Percentiles rank a stretch among this genome's conserved stretches.
Evolutionary conservation across 2,888 invertebrate genomes (phyloP).

Genomic region (Macroteleia sp.): DNA sequence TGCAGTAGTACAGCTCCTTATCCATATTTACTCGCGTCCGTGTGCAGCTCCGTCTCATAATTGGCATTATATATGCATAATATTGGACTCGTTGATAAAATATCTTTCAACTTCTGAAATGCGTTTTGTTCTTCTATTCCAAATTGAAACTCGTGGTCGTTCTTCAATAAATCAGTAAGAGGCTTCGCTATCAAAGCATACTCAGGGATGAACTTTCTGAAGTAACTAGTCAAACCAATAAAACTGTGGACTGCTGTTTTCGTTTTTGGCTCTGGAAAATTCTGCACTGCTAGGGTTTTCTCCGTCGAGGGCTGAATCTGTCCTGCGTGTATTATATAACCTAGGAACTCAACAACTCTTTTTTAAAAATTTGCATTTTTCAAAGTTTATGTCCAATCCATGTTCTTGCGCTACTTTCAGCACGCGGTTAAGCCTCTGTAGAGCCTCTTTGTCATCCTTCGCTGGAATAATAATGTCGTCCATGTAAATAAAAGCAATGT

Average conservation of each 20-base stretch:
- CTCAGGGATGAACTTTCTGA: too few relatives aligned
- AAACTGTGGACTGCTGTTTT: too few relatives aligned
- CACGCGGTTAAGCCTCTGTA: not conserved
- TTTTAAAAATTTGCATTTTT: constrained; percentile 18
- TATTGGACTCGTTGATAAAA: not conserved
- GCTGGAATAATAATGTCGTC: constrained; percentile 28
- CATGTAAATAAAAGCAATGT: constrained; percentile 13
- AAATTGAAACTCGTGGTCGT: constrained; percentile 7
- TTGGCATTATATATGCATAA: not conserved
- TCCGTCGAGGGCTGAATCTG: not conserved
- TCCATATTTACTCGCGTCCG: constrained; percentile 1
- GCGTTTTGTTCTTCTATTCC: not conserved
- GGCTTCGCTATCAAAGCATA: too few relatives aligned
- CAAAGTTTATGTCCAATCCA: constrained; percentile 19
- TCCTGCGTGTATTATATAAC: constrained; percentile 6
- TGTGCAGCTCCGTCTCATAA: constrained; percentile 3
- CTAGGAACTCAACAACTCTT: constrained; percentile 1
- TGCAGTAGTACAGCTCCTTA: constrained; percentile 9
- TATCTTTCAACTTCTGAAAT: not conserved
- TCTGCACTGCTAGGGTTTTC: not conserved
- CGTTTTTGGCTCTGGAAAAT: not conserved
- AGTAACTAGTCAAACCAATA: too few relatives aligned
- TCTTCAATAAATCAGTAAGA: too few relatives aligned
- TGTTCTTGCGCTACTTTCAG: not conserved
- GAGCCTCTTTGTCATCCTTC: not conserved